Percentiles rank a stretch among this genome's conserved stretches.
Evolutionary conservation across 2,797 vertebrate genomes (phyloP).

Genomic region (Schizopygopsis malacanthus): DNA sequence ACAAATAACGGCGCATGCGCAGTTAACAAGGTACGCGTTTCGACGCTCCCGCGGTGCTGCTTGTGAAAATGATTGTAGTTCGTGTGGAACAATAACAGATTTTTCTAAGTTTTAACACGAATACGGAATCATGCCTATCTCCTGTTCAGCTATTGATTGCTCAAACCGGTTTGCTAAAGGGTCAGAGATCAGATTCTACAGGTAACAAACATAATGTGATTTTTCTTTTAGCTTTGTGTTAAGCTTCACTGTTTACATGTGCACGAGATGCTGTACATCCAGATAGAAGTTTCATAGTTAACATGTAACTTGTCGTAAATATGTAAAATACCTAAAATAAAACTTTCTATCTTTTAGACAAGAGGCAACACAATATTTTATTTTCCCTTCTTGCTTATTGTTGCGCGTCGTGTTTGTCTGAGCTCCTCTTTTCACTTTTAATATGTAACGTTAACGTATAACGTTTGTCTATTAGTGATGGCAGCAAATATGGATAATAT

Average conservation of each 20-base stretch:
- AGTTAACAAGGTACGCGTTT: neutral
- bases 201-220: constrained; percentile 64
- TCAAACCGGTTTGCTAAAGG: constrained; percentile 83
- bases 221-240: neutral
- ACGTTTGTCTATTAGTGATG: neutral
- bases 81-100: neutral
- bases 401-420: neutral
- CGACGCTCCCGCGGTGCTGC: neutral
- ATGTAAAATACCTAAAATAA: neutral
- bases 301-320: neutral
- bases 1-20: constrained; percentile 21
- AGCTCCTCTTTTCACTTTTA: neutral
- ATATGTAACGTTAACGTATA: no score
- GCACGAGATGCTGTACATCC: neutral
- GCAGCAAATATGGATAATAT: neutral
- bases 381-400: no score
- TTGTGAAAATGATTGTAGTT: neutral
- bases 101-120: neutral
- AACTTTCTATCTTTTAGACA: neutral
- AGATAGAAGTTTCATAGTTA: neutral
- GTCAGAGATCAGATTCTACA: constrained; percentile 82
- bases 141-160: constrained; percentile 79
- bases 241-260: neutral
- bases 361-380: no score
- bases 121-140: constrained; percentile 75